Conservation (phyloP, 2,888 invertebrate species). For the Tachystola acroxantha region DNA sequence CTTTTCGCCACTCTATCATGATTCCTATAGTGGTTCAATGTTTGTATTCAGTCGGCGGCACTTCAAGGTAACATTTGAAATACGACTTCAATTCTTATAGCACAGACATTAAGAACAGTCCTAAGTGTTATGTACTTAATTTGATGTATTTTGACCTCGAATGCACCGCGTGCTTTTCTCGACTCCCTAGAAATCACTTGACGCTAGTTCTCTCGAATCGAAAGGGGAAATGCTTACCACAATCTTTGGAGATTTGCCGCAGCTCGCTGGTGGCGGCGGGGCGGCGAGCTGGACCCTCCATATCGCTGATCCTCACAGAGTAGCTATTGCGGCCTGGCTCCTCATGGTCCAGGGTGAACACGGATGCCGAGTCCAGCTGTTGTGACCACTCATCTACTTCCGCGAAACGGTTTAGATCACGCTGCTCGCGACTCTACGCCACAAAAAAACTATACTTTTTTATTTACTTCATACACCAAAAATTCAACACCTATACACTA, state of each 20-base stretch:
- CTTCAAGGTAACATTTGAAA: too few relatives aligned
- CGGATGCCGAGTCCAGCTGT: constrained; percentile 2
- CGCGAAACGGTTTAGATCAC: not conserved
- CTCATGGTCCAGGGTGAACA: constrained; percentile 11
- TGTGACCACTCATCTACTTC: constrained; percentile 1
- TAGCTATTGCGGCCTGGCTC: constrained; percentile 3
- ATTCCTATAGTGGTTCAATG: too few relatives aligned
- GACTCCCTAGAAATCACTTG: too few relatives aligned
- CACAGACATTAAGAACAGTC: too few relatives aligned
- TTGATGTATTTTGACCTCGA: not conserved
- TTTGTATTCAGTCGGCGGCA: too few relatives aligned
- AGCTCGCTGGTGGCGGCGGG: not conserved
- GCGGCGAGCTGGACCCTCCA: not conserved
- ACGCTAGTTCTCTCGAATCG: too few relatives aligned
- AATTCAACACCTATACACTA: too few relatives aligned
- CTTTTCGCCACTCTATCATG: too few relatives aligned
- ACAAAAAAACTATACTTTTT: not conserved
- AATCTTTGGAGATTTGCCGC: constrained; percentile 2
- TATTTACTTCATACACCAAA: too few relatives aligned
- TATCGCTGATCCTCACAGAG: constrained; percentile 6
- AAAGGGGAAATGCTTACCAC: constrained; percentile 1
- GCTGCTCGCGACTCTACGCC: constrained; percentile 2
- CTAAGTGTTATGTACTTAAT: too few relatives aligned
- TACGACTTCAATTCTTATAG: too few relatives aligned
- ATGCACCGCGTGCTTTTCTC: too few relatives aligned